Conservation (phyloP, 1,140 invertebrate genomes). For the Penaeus indicus region DNA sequence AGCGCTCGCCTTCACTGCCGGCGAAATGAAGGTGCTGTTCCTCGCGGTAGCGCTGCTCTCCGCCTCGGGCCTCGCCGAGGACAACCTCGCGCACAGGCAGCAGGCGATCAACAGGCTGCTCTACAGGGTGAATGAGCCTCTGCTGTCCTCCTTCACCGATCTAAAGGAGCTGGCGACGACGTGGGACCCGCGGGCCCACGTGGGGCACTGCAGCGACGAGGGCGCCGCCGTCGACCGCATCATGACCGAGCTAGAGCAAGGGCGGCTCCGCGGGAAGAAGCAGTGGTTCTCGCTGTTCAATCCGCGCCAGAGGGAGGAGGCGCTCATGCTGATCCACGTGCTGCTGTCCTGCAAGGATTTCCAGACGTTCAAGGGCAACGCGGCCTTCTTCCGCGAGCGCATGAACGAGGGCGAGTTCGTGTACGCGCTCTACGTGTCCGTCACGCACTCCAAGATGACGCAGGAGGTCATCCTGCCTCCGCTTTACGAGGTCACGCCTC, state of each 20-base stretch:
- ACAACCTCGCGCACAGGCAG: constrained; percentile 50
- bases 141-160: constrained; percentile 22
- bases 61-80: constrained; percentile 26
- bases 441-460: constrained; percentile 64
- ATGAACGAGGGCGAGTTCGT: constrained; percentile 68
- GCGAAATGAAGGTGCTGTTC: not conserved
- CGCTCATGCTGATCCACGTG: constrained; percentile 58
- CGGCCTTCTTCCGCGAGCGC: constrained; percentile 61
- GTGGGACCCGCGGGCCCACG: constrained; percentile 43
- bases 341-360: constrained; percentile 54
- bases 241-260: constrained; percentile 41
- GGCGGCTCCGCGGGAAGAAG: constrained; percentile 35
- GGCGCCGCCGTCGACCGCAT: constrained; percentile 50
- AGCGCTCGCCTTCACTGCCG: not conserved
- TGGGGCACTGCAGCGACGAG: constrained; percentile 37
- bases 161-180: constrained; percentile 30
- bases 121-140: constrained; percentile 41
- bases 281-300: constrained; percentile 65
- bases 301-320: constrained; percentile 58
- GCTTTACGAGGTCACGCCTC: constrained; percentile 54
- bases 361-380: constrained; percentile 52
- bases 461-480: constrained; percentile 73
- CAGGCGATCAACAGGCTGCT: constrained; percentile 56
- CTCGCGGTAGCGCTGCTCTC: not conserved
- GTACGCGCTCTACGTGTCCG: constrained; percentile 65